Base-by-base conservation (phyloP, 2,113 vertebrate genomes). In the Egretta garzetta region DNA sequence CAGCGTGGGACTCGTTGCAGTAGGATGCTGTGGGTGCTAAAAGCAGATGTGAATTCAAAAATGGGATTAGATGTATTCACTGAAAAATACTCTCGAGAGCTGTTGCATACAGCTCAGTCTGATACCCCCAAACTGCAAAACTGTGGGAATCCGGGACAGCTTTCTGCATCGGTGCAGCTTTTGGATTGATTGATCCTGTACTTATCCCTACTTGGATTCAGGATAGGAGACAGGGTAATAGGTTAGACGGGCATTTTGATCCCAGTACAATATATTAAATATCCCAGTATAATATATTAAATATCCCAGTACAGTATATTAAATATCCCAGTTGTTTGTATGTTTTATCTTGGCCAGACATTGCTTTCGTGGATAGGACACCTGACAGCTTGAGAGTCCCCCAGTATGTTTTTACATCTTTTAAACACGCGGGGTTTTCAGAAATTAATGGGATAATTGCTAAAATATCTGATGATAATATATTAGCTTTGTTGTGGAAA, bases 371-470 rank as follows among this genome's bases (percentile, higher is more conserved):
- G 70, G n/a, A 1, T 59, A 20, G 76, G 58, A 28, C 28, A 43
- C 33, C 56, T 35, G 27, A 17, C 14, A 37, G 6, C 41, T 12
- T 12, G 14, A 55, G 62, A 55, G 14, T 12, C 49, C 27, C 20
- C 0, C 5, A 3, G n/a, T 23, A 21, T 28, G 22, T 19, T 55
- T 47, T 19, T 66, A 0, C 22, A 3, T 6, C 2, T 85, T 67
- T 62, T 13, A 52, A 79, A 58, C 12, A 4, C 4, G 9, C 62
- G 10, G 12, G 1, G 3, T 18, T 70, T 55, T 32, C 39, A 45
- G 75, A 35, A 43, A 20, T 10, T 24, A 21, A 28, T n/a, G 72
- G 37, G 53, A 11, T n/a, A 8, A 13, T 63, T 55, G 11, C 16
- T 35, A 39, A 67, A 84, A 27, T 53, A 35, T 4, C 37, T 50